Conservation (phyloP, 2,888 invertebrate species). For the Lasioglossum pauxillum region DNA sequence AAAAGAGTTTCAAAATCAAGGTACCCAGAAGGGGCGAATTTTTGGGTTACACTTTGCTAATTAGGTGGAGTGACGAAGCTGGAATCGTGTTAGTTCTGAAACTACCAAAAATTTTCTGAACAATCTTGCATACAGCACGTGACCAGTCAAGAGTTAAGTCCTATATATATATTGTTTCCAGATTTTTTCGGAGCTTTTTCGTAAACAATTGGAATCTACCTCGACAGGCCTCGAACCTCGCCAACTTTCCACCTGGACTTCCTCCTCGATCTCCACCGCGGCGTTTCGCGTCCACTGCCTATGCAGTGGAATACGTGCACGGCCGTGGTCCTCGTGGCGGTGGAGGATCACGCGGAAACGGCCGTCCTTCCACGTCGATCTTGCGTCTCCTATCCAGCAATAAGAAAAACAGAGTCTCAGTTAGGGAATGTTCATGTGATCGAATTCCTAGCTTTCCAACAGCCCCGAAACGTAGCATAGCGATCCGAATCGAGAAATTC, state of each 20-base stretch:
- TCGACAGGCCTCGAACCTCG: constrained; percentile 38
- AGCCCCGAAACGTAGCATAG: too few relatives aligned
- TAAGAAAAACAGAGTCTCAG: not conserved
- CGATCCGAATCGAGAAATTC: too few relatives aligned
- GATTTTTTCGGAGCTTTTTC: not conserved
- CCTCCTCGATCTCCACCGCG: constrained; percentile 54
- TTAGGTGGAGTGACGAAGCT: too few relatives aligned
- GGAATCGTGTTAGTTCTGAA: too few relatives aligned
- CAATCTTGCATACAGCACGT: not conserved
- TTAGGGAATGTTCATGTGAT: not conserved
- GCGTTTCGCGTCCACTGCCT: constrained; percentile 56
- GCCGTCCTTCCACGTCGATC: not conserved
- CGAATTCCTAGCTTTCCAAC: not conserved
- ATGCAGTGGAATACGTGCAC: constrained; percentile 54
- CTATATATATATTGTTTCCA: too few relatives aligned
- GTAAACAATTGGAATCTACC: constrained; percentile 31
- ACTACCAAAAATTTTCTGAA: too few relatives aligned
- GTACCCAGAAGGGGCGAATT: too few relatives aligned
- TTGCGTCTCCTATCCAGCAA: not conserved
- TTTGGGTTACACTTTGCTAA: too few relatives aligned
- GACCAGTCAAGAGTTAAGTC: not conserved
- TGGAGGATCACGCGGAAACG: constrained; percentile 22
- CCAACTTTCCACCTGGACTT: constrained; percentile 57
- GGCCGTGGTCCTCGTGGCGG: constrained; percentile 52
- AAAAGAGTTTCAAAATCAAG: too few relatives aligned